Conservation (phyloP, 1,140 invertebrate genomes). For the Popillia japonica region DNA sequence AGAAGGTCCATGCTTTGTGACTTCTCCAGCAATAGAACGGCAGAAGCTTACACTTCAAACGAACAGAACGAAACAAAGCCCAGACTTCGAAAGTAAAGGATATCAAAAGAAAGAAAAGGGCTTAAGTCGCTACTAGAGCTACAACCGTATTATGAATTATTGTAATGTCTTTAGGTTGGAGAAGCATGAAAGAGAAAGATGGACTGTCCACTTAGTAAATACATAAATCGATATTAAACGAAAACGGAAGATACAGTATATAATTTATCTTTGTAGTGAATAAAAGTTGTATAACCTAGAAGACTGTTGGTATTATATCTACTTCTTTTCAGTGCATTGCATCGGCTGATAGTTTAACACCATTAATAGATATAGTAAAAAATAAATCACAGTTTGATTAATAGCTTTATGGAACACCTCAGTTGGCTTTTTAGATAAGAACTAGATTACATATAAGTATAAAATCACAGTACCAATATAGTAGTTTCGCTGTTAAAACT, state of each 20-base stretch:
- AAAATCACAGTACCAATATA: background rate
- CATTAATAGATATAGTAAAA: slow-evolving; percentile 13
- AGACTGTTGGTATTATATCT: slow-evolving; percentile 10
- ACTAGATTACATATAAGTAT: no score
- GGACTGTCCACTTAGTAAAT: background rate
- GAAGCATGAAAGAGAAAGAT: background rate
- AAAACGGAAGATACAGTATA: slow-evolving; percentile 9
- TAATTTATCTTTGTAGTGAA: slow-evolving; percentile 14
- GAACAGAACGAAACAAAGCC: background rate
- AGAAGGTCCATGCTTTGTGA: background rate
- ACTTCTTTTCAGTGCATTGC: slow-evolving; percentile 7
- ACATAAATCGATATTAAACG: background rate
- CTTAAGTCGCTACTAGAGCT: background rate
- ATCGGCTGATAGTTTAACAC: background rate
- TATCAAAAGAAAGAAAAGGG: background rate
- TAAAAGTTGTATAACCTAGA: background rate
- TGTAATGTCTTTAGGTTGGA: background rate
- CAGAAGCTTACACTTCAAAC: background rate
- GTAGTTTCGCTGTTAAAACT: background rate
- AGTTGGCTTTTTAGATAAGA: slow-evolving; percentile 7
- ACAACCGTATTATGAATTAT: background rate
- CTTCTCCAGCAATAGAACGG: background rate
- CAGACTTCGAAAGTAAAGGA: background rate
- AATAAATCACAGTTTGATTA: background rate
- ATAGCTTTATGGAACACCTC: background rate